Evolutionary conservation across 2,797 vertebrate species (phyloP), one percentile per base, ranked within the genome.

Genomic region (Gymnocypris eckloni): DNA sequence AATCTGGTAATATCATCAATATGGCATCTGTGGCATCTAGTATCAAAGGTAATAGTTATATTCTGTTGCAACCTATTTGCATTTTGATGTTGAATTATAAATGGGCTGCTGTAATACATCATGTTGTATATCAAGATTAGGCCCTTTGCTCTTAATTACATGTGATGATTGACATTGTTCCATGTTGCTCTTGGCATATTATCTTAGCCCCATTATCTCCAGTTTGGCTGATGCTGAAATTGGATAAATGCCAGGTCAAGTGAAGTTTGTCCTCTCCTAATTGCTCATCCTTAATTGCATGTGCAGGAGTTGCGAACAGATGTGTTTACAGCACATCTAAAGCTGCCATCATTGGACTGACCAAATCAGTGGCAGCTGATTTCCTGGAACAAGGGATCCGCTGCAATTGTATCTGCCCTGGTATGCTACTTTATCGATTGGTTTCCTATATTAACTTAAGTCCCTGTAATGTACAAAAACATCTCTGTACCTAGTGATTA

Each of bases 11-110:
- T 89, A 98, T 98, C 87, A 99, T 99, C 88, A 99, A 99, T 91
- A 98, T 98, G 97, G 95, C 97, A 70, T 99, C 98, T 67, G 98
- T 99, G 90, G 98, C 96, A 84, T 99, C 98, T 66, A 98, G 96
- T 91, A 96, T 99, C 88, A 99, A 98, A 97, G 98, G 97, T 98
- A 90, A 89, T 86, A 3, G 0, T 33, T 56, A 15, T 4, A 13
- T 81, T 50, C 41, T 83, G 41, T 64, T n/a, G n/a, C 16, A 28
- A 22, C 72, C 25, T 75, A 52, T 69, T 59, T 43, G 39, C 73
- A 61, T 71, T 79, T 75, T 83, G 69, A 56, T 9, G 15, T 18
- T 59, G 12, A 85, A 71, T 85, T 84, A 39, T 81, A 67, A 85
- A 69, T 39, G 8, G 76, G 0, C 39, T 48, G 39, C n/a, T 54